Evolutionary conservation across 2,797 vertebrate genomes (phyloP).

Genomic region (Centropyge bicolor): DNA sequence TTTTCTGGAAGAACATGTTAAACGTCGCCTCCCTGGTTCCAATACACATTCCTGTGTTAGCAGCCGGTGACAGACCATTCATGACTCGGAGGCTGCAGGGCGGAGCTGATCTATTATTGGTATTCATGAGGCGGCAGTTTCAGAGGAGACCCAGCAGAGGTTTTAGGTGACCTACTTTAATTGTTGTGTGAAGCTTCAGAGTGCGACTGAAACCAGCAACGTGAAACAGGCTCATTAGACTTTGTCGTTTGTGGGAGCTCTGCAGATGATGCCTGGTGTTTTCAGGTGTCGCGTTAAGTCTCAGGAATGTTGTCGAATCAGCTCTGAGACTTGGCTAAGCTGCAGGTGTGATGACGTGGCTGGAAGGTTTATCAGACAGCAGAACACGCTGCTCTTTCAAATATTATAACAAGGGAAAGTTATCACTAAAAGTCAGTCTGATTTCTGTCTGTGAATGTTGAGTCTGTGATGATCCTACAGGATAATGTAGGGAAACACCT

Average conservation of each 20-base stretch:
- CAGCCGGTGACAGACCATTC: conserved; percentile 30
- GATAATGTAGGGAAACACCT: too few relatives aligned
- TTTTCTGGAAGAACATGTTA: conserved; percentile 54
- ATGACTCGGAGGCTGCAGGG: conserved; percentile 27
- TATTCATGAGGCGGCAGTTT: conserved; percentile 55
- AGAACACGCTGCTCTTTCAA: not conserved
- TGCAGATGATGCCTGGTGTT: not conserved
- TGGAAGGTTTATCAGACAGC: not conserved
- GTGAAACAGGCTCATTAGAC: not conserved
- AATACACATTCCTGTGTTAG: conserved; percentile 49
- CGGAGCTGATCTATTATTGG: conserved; percentile 43
- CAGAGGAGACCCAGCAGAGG: conserved; percentile 18
- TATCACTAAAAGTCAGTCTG: not conserved
- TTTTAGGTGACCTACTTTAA: conserved; percentile 43
- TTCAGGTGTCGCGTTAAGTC: not conserved
- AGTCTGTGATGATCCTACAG: not conserved
- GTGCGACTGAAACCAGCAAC: not conserved
- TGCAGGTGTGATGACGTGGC: not conserved
- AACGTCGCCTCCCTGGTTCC: conserved; percentile 2
- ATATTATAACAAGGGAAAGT: not conserved
- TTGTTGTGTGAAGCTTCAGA: conserved; percentile 2
- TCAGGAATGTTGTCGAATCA: conserved; percentile 43
- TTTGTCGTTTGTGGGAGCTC: not conserved
- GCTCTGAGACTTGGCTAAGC: not conserved
- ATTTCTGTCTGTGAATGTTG: not conserved